Evolutionary conservation across 2,113 vertebrate genomes (phyloP), one percentile per base, ranked within the genome.

Genomic region (Gasterosteus aculeatus): DNA sequence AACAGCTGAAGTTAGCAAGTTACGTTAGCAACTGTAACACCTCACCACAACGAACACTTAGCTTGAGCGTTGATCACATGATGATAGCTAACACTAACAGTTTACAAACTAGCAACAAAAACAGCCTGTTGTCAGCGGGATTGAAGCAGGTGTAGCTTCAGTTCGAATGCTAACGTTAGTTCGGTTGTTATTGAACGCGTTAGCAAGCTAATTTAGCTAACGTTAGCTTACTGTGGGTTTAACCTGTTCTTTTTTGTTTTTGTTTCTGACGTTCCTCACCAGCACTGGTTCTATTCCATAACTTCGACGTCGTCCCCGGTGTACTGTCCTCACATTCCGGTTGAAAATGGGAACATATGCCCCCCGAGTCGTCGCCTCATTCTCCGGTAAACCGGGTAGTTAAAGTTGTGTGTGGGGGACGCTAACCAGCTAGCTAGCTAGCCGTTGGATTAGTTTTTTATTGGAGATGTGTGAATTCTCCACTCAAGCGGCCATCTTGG

Each of bases 401-500:
- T 4, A n/a, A 59, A 66, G 77, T 69, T 57, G 47, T 4, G 11
- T 0, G 26, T 0, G 35, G 10, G 22, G 2, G 12, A 26, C 5
- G 51, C 51, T 54, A 56, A 22, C 49, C 6, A 38, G 6, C 35
- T 38, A 38, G 35, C 35, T 38, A 41, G 67, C 69, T 33, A 57
- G 62, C 39, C 60, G 72, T 26, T 77, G 60, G 79, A 77, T 70
- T 59, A 14, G 35, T 38, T 56, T 83, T 85, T 75, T 31, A 46
- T 35, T 67, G 54, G 51, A 71, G 80, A 78, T 56, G 73, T 77
- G 71, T 74, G 29, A 65, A 75, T 73, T 53, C 75, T 79, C 15
- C 58, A 67, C 80, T 90, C 84, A 63, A 4, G 77, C 87, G 56
- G 88, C 85, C 87, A 91, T 91, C 88, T 91, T 90, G 87, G 18